Percentiles rank a stretch among this genome's conserved stretches.
These are phyloP conservation scores for Bostrychus sinensis DNA, from an alignment of 2,113 vertebrate genomes.

Conservation along the genomic window DNA sequence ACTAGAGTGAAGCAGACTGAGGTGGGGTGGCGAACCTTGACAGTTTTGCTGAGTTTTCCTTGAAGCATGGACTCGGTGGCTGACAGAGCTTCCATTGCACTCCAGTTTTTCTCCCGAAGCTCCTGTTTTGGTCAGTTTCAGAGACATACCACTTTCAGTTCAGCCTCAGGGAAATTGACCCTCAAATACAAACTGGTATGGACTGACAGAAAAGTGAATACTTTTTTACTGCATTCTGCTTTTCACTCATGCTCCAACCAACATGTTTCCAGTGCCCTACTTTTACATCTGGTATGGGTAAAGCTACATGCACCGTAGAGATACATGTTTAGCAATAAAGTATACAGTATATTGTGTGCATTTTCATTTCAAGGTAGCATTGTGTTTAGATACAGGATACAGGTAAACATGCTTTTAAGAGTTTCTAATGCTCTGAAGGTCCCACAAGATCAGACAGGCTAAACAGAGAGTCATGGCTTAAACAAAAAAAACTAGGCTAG, in stretches of 20 bases:
- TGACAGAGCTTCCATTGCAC: slow-evolving; percentile 99
- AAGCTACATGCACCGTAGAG: slow-evolving; percentile 32
- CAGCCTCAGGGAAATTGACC: slow-evolving; percentile 77
- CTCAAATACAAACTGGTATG: slow-evolving; percentile 43
- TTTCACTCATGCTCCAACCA: slow-evolving; percentile 39
- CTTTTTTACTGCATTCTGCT: slow-evolving; percentile 30
- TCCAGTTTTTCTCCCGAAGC: slow-evolving; percentile 99
- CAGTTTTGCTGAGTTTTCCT: slow-evolving; percentile 97
- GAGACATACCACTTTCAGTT: slow-evolving; percentile 97
- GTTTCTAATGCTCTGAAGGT: slow-evolving; percentile 58
- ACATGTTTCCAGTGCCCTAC: slow-evolving; percentile 16
- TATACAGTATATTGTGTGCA: neutral
- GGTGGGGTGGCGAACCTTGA: slow-evolving; percentile 95
- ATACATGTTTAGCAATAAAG: slow-evolving; percentile 11
- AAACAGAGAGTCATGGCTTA: slow-evolving; percentile 38
- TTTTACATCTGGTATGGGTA: slow-evolving; percentile 20
- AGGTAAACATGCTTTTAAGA: slow-evolving; percentile 21
- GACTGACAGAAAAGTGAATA: slow-evolving; percentile 36
- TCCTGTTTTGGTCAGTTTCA: slow-evolving; percentile 97
- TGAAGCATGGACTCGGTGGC: slow-evolving; percentile 99
- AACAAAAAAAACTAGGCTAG: slow-evolving; percentile 39
- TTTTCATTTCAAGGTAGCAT: slow-evolving; percentile 12
- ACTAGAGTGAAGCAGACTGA: slow-evolving; percentile 84
- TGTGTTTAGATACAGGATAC: neutral
- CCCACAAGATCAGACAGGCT: slow-evolving; percentile 60